These are phyloP conservation scores for Microtus ochrogaster DNA, from an alignment of 2,113 vertebrate genomes.

Conservation along the genomic window DNA sequence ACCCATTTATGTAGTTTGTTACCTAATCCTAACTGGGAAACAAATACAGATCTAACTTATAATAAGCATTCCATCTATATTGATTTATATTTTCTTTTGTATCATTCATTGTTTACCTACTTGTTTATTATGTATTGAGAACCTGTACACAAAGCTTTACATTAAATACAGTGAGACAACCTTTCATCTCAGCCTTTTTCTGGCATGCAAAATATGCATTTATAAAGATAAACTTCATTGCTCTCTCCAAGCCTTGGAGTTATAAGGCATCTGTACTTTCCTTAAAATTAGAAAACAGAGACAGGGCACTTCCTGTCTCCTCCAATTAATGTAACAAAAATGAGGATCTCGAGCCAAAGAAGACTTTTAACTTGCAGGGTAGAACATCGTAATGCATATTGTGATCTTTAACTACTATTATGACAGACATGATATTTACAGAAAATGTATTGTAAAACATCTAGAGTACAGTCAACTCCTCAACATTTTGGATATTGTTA, in stretches of 20 bases:
- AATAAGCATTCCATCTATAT: constrained; percentile 23
- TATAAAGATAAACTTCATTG: neutral
- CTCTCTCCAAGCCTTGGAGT: neutral
- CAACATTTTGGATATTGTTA: neutral
- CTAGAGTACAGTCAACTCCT: neutral
- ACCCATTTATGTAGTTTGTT: constrained; percentile 55
- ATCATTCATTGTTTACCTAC: neutral
- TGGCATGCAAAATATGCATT: constrained; percentile 8
- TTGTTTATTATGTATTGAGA: neutral
- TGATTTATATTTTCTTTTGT: constrained; percentile 2
- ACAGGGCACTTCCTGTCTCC: neutral
- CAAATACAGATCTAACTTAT: constrained; percentile 47
- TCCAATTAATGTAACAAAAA: neutral
- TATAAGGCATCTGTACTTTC: constrained; percentile 3
- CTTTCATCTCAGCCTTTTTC: constrained; percentile 6
- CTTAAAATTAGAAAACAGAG: neutral
- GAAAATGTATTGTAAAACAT: neutral
- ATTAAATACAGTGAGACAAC: neutral
- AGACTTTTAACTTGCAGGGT: neutral
- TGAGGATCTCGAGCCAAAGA: neutral
- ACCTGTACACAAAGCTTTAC: neutral
- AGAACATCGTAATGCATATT: neutral
- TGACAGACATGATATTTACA: neutral
- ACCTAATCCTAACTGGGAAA: constrained; percentile 40
- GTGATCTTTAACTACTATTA: neutral